Conservation (phyloP, 2,888 invertebrate species). For the Hofmannophila pseudospretella region DNA sequence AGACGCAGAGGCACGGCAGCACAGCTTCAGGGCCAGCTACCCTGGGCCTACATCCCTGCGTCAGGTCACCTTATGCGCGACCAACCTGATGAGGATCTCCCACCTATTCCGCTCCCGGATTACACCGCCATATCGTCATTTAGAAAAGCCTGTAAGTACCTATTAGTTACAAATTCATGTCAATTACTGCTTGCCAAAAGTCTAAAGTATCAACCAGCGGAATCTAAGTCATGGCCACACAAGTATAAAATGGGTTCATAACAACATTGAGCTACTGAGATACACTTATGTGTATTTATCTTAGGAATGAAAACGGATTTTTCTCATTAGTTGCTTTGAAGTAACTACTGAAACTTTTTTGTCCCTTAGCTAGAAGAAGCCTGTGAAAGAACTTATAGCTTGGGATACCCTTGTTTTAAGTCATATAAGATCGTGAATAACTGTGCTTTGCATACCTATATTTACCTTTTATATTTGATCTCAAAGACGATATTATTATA, state of each 20-base stretch:
- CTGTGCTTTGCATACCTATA: no score
- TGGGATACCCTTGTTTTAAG: no score
- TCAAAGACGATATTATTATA: no score
- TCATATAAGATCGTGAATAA: no score
- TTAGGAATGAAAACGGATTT: no score
- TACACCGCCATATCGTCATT: conserved; percentile 69
- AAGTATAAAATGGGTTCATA: background rate
- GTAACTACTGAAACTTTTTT: background rate
- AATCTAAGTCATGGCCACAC: no score
- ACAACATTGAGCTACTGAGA: no score
- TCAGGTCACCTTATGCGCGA: conserved; percentile 60
- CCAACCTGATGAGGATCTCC: conserved; percentile 72
- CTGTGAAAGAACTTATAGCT: no score
- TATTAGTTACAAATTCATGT: background rate
- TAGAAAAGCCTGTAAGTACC: conserved; percentile 57
- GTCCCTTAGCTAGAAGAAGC: no score
- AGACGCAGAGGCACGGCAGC: conserved; percentile 55
- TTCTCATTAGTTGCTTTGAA: background rate
- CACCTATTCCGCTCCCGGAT: conserved; percentile 80
- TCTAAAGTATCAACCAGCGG: background rate
- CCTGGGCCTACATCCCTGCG: conserved; percentile 78
- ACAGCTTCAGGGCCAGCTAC: conserved; percentile 77
- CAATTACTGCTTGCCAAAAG: background rate
- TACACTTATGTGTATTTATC: no score
- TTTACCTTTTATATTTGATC: no score